Conservation (phyloP, 2,888 invertebrate genomes). For the Danaus chrysippus region DNA sequence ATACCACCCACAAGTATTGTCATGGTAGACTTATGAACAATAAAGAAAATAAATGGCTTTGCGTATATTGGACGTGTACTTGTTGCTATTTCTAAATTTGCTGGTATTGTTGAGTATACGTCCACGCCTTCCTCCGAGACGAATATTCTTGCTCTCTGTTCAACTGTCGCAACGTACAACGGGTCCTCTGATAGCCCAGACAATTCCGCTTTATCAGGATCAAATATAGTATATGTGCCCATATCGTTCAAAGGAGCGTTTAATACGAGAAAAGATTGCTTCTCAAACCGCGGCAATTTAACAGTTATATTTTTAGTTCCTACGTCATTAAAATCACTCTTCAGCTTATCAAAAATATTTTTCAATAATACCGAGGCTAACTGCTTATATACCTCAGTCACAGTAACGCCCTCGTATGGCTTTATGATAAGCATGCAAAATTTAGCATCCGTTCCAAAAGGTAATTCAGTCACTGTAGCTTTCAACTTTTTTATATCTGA, state of each 20-base stretch:
- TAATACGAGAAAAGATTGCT: conserved; percentile 79
- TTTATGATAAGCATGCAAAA: conserved; percentile 82
- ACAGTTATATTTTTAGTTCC: conserved; percentile 81
- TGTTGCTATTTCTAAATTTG: conserved; percentile 60
- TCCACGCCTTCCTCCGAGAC: conserved; percentile 86
- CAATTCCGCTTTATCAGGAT: conserved; percentile 75
- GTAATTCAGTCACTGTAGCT: conserved; percentile 81
- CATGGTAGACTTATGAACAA: conserved; percentile 75
- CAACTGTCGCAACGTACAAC: conserved; percentile 79
- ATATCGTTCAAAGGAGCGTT: conserved; percentile 78
- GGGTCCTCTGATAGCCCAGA: conserved; percentile 72
- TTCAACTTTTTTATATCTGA: conserved; percentile 75
- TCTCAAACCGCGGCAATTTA: conserved; percentile 80
- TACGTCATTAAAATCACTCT: conserved; percentile 64
- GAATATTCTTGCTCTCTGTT: conserved; percentile 86
- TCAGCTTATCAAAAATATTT: conserved; percentile 71
- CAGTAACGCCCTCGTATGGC: conserved; percentile 75
- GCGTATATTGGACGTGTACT: conserved; percentile 80
- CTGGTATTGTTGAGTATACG: conserved; percentile 80
- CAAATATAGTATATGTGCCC: conserved; percentile 84
- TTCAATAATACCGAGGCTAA: conserved; percentile 64
- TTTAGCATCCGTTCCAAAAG: conserved; percentile 80
- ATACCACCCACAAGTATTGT: background rate
- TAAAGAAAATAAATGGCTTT: conserved; percentile 82
- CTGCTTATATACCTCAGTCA: conserved; percentile 71